Evolutionary conservation across 2,113 vertebrate genomes (phyloP).

Genomic region (Pygoscelis antarcticus): DNA sequence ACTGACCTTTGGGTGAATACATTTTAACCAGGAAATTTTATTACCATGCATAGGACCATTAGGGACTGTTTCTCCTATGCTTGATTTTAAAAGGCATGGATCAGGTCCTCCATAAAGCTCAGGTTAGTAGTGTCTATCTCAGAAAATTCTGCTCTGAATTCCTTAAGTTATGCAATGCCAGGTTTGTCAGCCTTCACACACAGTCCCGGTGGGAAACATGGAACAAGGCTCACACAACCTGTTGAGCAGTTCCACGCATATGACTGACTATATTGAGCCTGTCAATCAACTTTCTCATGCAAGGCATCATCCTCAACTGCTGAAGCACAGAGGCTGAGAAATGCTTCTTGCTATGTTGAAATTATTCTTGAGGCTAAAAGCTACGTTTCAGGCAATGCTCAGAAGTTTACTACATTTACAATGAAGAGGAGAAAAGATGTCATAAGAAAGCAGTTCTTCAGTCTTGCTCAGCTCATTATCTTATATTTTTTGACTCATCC

Average conservation of each 20-base stretch:
- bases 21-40: neutral
- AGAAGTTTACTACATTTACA: neutral
- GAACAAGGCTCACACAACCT: neutral
- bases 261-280: neutral
- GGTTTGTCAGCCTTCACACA: neutral
- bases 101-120: neutral
- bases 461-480: neutral
- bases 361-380: neutral
- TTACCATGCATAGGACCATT: neutral
- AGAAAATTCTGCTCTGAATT: neutral
- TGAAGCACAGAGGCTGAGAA: neutral
- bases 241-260: neutral
- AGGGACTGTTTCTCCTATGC: neutral
- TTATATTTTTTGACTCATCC: neutral
- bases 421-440: neutral
- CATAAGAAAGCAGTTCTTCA: neutral
- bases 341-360: neutral
- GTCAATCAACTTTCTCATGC: neutral
- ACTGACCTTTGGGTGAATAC: neutral
- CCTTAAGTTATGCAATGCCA: neutral
- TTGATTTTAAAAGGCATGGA: neutral
- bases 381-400: neutral
- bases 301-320: neutral
- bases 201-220: accelerated
- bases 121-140: neutral